Conservation (phyloP, 2,113 vertebrate species). For the Synodontis membranacea region DNA sequence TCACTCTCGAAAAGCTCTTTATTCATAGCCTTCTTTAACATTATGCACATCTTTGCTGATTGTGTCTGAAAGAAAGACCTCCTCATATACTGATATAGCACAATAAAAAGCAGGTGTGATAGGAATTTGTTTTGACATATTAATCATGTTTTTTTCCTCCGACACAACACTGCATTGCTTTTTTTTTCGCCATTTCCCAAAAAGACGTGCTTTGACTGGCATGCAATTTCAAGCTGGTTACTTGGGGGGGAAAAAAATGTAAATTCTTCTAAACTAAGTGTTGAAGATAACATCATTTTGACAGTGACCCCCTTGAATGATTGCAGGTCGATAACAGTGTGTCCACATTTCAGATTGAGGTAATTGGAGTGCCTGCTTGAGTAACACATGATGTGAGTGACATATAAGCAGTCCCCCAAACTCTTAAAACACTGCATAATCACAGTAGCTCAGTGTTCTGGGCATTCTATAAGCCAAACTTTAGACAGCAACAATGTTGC, state of each 20-base stretch:
- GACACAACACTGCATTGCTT: conserved; percentile 31
- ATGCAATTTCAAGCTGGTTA: conserved; percentile 48
- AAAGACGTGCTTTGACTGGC: conserved; percentile 43
- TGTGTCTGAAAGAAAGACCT: conserved; percentile 27
- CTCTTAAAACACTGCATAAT: conserved; percentile 36
- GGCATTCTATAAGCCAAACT: background rate
- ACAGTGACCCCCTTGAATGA: conserved; percentile 39
- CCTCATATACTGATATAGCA: conserved; percentile 7
- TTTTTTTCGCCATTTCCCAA: background rate
- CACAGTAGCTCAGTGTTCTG: background rate
- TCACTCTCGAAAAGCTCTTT: conserved; percentile 30
- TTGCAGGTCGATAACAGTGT: conserved; percentile 35
- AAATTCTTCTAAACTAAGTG: conserved; percentile 35
- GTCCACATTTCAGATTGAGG: conserved; percentile 3
- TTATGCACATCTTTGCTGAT: conserved; percentile 31
- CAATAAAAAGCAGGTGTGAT: conserved; percentile 34
- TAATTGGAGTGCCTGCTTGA: conserved; percentile 43
- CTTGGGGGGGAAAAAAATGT: conserved; percentile 2
- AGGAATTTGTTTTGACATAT: conserved; percentile 48
- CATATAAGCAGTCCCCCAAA: conserved; percentile 1
- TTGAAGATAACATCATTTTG: conserved; percentile 46
- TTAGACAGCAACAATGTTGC: background rate
- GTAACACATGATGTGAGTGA: conserved; percentile 27
- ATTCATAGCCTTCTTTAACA: conserved; percentile 29
- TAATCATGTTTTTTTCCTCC: conserved; percentile 45